These are phyloP conservation scores for Adela reaumurella DNA, from an alignment of 2,888 invertebrate genomes.

Conservation along the genomic window DNA sequence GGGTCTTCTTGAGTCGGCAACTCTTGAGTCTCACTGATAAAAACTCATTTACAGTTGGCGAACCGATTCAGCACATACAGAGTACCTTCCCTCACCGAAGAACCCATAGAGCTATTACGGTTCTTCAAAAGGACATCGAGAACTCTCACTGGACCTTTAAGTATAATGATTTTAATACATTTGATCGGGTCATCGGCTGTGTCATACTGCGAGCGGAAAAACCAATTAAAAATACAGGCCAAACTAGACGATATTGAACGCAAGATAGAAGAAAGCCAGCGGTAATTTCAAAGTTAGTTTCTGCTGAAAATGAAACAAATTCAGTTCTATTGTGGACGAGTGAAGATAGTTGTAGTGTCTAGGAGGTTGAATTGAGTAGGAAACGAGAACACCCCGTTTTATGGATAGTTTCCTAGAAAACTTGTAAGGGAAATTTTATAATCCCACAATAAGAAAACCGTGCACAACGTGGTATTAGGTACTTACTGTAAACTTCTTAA, in stretches of 20 bases:
- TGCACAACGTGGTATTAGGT: no score
- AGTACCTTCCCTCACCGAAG: slow-evolving; percentile 59
- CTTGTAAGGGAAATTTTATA: not conserved
- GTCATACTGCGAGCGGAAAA: slow-evolving; percentile 60
- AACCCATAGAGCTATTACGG: slow-evolving; percentile 49
- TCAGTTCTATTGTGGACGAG: no score
- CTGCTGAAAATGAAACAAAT: no score
- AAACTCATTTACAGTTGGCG: slow-evolving; percentile 61
- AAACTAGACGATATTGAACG: slow-evolving; percentile 36
- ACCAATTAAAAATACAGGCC: slow-evolving; percentile 31
- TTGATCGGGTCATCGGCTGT: slow-evolving; percentile 51
- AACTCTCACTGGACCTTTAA: slow-evolving; percentile 47
- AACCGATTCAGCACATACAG: slow-evolving; percentile 59
- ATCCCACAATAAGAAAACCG: no score
- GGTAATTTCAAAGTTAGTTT: not conserved
- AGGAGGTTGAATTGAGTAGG: no score
- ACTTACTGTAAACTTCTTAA: no score
- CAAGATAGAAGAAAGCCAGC: slow-evolving; percentile 11
- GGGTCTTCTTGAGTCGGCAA: no score
- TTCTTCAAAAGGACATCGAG: slow-evolving; percentile 51
- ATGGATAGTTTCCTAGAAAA: not conserved
- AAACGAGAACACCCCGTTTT: no score
- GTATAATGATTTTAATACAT: slow-evolving; percentile 47
- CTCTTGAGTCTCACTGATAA: no score
- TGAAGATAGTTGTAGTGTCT: no score